phyloP scores from a whole-genome alignment of 2,797 vertebrate species.

The Sebastes kiyomatsui region DNA sequence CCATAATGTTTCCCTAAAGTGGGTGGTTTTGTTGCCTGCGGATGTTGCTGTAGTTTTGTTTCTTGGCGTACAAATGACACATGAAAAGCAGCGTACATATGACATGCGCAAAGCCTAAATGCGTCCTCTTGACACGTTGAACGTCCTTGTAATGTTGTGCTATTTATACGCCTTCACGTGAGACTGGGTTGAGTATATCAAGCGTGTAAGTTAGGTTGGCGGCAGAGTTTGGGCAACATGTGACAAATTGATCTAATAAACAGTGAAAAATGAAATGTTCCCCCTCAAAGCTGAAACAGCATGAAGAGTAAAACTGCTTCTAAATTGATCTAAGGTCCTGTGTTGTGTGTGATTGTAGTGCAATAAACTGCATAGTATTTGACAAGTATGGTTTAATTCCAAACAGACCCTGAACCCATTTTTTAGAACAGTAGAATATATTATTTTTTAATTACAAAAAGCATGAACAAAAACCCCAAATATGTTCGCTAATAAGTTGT shows the following conservation, averaged over 20 bases:
- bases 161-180: too few species aligned
- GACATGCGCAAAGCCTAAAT: too few species aligned
- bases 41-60: too few species aligned
- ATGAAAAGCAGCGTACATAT: fast-evolving
- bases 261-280: neutral
- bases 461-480: neutral
- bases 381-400: neutral
- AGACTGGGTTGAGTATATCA: neutral
- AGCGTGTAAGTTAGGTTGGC: neutral
- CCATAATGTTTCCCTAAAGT: too few species aligned
- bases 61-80: too few species aligned
- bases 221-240: neutral
- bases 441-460: neutral
- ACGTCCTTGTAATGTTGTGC: too few species aligned
- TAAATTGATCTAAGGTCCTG: neutral
- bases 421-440: neutral
- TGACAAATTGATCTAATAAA: slow-evolving; percentile 3
- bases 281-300: neutral
- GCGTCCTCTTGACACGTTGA: too few species aligned
- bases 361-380: neutral
- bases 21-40: too few species aligned
- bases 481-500: neutral
- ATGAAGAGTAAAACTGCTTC: neutral
- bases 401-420: neutral
- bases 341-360: neutral